Conservation (phyloP, 2,113 vertebrate species). For the Siphamia tubifer region DNA sequence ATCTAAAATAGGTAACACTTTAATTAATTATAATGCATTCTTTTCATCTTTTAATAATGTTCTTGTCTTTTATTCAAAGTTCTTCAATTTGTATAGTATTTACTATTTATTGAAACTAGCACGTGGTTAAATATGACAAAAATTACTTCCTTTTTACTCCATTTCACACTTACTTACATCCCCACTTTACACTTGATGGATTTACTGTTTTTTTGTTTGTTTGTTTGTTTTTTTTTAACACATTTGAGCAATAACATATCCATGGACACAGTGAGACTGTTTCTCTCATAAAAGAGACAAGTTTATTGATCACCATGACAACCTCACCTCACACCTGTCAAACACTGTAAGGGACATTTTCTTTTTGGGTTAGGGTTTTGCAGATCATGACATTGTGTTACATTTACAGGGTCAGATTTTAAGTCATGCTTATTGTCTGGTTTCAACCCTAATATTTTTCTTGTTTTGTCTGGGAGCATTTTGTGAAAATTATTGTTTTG, state of each 20-base stretch:
- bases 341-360: constrained; percentile 2
- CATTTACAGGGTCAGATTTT: background rate
- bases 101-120: too few relatives aligned
- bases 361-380: background rate
- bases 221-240: too few relatives aligned
- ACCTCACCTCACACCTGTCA: background rate
- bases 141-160: background rate
- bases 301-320: constrained; percentile 32
- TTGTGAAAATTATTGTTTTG: too few relatives aligned
- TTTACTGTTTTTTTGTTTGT: too few relatives aligned
- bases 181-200: background rate
- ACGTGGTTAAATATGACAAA: background rate
- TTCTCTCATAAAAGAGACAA: background rate
- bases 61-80: background rate
- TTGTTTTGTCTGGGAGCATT: too few relatives aligned
- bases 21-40: background rate
- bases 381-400: background rate
- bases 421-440: background rate
- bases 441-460: background rate
- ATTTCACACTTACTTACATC: background rate
- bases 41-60: background rate
- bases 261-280: constrained; percentile 1
- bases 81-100: background rate
- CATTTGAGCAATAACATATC: background rate
- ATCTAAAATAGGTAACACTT: background rate